A percentile compares a stretch with the other conserved stretches of the same genome.
Conservation (phyloP, 1,140 invertebrate genomes). For the Drosophila pandora region DNA sequence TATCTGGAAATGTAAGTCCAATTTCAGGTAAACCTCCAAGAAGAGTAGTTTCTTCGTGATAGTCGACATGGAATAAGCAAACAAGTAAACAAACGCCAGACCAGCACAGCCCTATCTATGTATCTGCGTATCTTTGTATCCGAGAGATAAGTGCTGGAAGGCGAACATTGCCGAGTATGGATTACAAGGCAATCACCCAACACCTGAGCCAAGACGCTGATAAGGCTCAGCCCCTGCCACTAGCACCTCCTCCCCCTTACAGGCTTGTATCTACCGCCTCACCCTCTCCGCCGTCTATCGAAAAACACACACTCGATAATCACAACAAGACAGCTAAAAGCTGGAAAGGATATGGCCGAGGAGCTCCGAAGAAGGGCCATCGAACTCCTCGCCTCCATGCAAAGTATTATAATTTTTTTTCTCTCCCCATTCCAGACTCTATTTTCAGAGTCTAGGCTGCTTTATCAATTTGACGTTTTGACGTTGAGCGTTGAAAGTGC, state of each 20-base stretch:
- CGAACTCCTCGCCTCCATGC: slow-evolving; percentile 14
- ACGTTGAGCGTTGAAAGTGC: slow-evolving; percentile 78
- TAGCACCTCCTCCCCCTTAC: neutral
- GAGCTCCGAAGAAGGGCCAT: slow-evolving; percentile 36
- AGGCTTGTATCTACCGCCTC: slow-evolving; percentile 12
- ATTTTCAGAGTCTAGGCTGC: slow-evolving; percentile 19
- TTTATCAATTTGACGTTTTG: slow-evolving; percentile 80
- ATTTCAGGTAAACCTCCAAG: slow-evolving; percentile 23
- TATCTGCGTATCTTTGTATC: slow-evolving; percentile 16
- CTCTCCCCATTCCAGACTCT: slow-evolving; percentile 35
- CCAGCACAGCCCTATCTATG: slow-evolving; percentile 14
- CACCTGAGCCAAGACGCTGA: slow-evolving; percentile 48
- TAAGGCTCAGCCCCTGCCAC: slow-evolving; percentile 15
- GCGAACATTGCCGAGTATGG: slow-evolving; percentile 21
- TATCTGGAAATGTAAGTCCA: slow-evolving; percentile 11
- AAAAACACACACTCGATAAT: slow-evolving; percentile 41
- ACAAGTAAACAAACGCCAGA: slow-evolving; percentile 37
- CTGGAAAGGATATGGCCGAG: slow-evolving; percentile 3
- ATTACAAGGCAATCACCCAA: slow-evolving; percentile 40
- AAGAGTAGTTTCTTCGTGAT: slow-evolving; percentile 20
- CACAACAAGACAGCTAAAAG: slow-evolving; percentile 44
- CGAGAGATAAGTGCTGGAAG: slow-evolving; percentile 6
- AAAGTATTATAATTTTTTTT: slow-evolving; percentile 65
- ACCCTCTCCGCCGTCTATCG: neutral
- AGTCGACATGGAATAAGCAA: slow-evolving; percentile 22